Evolutionary conservation across 1,140 invertebrate species (phyloP).

Genomic region (Helicoverpa zea): DNA sequence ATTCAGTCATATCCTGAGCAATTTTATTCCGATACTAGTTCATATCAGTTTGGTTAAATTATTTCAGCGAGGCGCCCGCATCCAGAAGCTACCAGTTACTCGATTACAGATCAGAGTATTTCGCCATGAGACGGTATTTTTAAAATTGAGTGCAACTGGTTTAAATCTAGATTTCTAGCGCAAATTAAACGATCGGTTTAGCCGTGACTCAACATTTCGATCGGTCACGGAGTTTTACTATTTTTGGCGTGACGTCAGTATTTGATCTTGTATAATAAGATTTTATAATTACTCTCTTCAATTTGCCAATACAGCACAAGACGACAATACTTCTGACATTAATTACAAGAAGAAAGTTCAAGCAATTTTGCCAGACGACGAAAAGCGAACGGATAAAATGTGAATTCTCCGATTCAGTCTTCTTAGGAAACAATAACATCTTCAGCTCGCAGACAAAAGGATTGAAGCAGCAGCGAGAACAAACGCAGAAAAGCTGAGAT

Average conservation of each 20-base stretch:
- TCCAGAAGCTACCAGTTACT: neutral
- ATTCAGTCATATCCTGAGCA: neutral
- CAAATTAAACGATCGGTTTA: constrained; percentile 34
- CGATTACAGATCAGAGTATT: neutral
- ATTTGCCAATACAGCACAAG: too few relatives aligned
- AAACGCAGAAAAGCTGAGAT: constrained; percentile 3
- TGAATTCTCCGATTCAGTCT: neutral
- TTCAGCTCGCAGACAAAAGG: constrained; percentile 4
- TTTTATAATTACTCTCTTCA: too few relatives aligned
- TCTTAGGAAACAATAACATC: neutral
- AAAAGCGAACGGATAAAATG: neutral
- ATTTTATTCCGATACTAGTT: neutral
- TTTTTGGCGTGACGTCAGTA: constrained; percentile 19
- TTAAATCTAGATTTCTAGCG: constrained; percentile 40
- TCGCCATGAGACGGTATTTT: constrained; percentile 18
- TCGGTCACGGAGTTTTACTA: constrained; percentile 4
- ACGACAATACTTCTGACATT: too few relatives aligned
- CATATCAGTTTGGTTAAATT: neutral
- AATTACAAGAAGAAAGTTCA: too few relatives aligned
- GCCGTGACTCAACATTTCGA: neutral
- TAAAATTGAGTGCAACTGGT: constrained; percentile 35
- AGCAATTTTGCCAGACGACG: neutral
- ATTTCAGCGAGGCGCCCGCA: neutral
- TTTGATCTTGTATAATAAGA: neutral
- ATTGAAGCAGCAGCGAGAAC: constrained; percentile 8